These are phyloP conservation scores for Sturnira hondurensis DNA, from an alignment of 2,113 vertebrate genomes.

Conservation along the genomic window DNA sequence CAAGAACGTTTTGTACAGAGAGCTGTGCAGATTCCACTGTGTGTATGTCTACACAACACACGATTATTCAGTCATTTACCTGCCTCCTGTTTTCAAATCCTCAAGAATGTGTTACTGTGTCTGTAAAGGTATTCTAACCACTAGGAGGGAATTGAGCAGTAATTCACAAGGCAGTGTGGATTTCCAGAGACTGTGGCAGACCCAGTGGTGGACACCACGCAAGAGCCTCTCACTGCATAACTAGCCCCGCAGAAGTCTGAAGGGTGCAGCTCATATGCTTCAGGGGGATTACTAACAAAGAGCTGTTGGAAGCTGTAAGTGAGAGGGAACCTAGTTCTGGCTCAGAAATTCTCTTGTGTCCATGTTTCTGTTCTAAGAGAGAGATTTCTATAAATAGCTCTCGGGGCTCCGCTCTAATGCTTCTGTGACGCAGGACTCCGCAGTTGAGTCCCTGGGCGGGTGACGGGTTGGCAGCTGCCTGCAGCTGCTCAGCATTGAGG, in stretches of 20 bases:
- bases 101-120: background rate
- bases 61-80: background rate
- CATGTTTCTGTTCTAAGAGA: background rate
- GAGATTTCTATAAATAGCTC: constrained; percentile 17
- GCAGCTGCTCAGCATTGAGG: background rate
- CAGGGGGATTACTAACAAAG: background rate
- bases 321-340: background rate
- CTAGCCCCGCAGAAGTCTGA: background rate
- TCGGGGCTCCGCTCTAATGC: background rate
- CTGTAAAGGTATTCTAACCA: background rate
- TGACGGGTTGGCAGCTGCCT: background rate
- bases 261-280: background rate
- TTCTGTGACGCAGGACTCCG: constrained; percentile 28
- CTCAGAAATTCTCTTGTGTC: background rate
- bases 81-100: background rate
- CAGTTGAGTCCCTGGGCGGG: constrained; percentile 10
- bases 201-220: accelerated
- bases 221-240: background rate
- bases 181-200: background rate
- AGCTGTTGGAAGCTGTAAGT: background rate
- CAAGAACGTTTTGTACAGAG: background rate
- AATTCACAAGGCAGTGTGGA: background rate
- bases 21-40: background rate
- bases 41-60: background rate
- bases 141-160: accelerated